Evolutionary conservation across 23 tunicate species (phyloP), one percentile per base, ranked within the genome.

Genomic region (Styela plicata): DNA sequence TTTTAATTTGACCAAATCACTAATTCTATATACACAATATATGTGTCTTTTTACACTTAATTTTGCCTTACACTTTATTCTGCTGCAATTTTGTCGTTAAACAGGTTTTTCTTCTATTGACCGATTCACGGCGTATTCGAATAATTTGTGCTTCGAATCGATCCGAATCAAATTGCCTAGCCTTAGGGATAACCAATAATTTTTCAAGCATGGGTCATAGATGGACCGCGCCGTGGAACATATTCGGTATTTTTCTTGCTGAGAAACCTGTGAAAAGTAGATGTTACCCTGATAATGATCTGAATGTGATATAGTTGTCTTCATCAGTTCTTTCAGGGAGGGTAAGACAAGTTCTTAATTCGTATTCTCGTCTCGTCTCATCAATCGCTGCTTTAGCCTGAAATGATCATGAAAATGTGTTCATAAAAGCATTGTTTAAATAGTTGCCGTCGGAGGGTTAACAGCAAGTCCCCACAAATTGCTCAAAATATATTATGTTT

Each of bases 271-370:
- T 44, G 7, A 44, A 44, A 44, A 44, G 7, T 44, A 5, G 7
- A 7, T 13, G 13, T 84, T 70, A 92, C 81, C 81, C 81, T 22
- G 63, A 1, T 2, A 76, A 29, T 0, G 81, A 22, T 76, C 27
- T 25, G n/a, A 76, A 76, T 33, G 25, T 20, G 7, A 76, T 52
- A 24, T 37, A 76, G 66, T 76, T 53, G 18, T 52, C 66, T 24
- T 76, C 81, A 24, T 76, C 66, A 10, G 81, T 76, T 44, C 81
- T 76, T 52, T 76, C 66, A 22, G 81, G 81, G 7, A 76, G 44
- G 7, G 81, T 21, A n/a, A 76, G 31, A 44, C 81, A 76, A 13
- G 81, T 76, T 25, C 81, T 25, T 17, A 76, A 30, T 76, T 76
- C 81, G 24, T 76, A 76, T 76, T 76, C 81, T 44, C 2, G n/a